Conservation (phyloP, 1,140 invertebrate species). For the Venturia canescens region DNA sequence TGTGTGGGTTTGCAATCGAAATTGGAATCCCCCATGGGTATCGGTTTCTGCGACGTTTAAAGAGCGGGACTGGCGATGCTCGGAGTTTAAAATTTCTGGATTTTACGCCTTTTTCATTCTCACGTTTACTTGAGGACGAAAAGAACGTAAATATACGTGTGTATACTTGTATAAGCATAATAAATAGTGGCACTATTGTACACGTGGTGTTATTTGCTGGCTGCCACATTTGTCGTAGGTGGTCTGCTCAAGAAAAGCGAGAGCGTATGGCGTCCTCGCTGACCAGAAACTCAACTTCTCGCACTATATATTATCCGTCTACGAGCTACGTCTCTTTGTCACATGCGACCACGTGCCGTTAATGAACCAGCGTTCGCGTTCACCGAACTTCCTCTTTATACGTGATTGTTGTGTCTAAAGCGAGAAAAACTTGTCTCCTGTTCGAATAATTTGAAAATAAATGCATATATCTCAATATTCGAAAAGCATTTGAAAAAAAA, state of each 20-base stretch:
- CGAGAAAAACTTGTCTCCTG: background rate
- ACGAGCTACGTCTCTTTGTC: conserved; percentile 11
- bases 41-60: background rate
- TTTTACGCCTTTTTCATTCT: background rate
- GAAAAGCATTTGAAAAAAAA: no score
- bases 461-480: no score
- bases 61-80: background rate
- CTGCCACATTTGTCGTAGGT: conserved; percentile 75
- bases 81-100: background rate
- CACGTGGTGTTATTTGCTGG: conserved; percentile 70
- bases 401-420: background rate
- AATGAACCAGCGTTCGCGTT: conserved; percentile 21
- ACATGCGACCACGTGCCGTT: conserved; percentile 8
- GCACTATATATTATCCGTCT: conserved; percentile 17
- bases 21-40: background rate
- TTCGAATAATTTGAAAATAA: no score
- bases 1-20: background rate
- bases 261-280: background rate
- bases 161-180: background rate
- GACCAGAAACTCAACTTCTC: conserved; percentile 1
- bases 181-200: conserved; percentile 14
- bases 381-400: conserved; percentile 5
- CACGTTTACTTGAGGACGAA: background rate
- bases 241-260: conserved; percentile 58
- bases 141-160: background rate